A percentile compares a stretch with the other conserved stretches of the same genome.
These are phyloP conservation scores for Oxyruncus cristatus DNA, from an alignment of 2,113 vertebrate species.

Conservation along the genomic window DNA sequence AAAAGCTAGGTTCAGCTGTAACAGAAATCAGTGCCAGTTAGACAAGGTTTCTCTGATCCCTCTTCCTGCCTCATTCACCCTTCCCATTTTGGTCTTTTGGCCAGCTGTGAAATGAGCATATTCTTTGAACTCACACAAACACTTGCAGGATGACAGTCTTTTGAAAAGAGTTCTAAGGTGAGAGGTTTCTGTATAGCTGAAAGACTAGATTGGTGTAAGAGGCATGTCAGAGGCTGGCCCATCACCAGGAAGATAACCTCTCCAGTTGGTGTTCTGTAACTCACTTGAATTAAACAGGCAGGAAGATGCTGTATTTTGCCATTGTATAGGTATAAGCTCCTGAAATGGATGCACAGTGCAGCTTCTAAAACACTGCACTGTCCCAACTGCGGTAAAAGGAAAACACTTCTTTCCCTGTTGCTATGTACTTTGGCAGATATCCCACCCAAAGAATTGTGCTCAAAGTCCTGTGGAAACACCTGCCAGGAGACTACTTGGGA, in stretches of 20 bases:
- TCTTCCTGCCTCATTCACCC: not conserved
- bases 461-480: constrained; percentile 81
- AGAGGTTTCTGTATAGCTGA: not conserved
- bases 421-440: constrained; percentile 79
- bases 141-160: not conserved
- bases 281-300: not conserved
- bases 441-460: constrained; percentile 77
- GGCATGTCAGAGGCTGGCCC: not conserved
- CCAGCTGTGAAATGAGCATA: not conserved
- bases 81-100: not conserved
- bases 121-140: not conserved
- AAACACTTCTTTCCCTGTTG: constrained; percentile 72
- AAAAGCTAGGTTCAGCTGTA: constrained; percentile 37
- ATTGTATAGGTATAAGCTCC: constrained; percentile 24
- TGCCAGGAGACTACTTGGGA: constrained; percentile 81
- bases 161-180: not conserved
- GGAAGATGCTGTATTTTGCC: constrained; percentile 51
- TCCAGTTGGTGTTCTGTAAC: not conserved
- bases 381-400: constrained; percentile 62
- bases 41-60: not conserved
- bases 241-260: not conserved
- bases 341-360: constrained; percentile 19
- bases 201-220: not conserved
- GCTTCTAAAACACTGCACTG: constrained; percentile 60
- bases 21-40: constrained; percentile 25